Percentiles rank a stretch among this genome's conserved stretches.
Conservation (phyloP, 2,797 vertebrate genomes). For the Synaphobranchus kaupii region DNA sequence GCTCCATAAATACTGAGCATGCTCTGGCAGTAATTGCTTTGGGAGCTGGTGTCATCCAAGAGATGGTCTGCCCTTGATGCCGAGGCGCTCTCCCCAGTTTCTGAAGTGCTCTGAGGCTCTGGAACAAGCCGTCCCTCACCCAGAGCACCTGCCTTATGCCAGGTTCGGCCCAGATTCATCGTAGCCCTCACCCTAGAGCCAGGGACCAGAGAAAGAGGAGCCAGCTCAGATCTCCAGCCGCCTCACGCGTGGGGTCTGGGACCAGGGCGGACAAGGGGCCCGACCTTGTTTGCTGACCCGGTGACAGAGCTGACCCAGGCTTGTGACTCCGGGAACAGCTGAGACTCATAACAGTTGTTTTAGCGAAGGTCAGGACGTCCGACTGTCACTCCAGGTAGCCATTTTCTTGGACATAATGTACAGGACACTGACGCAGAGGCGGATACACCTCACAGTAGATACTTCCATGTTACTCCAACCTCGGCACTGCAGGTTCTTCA, state of each 20-base stretch:
- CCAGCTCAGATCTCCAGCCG: not conserved
- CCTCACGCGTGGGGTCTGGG: not conserved
- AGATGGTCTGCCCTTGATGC: conserved; percentile 30
- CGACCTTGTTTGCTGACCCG: conserved; percentile 52
- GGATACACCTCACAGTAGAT: not conserved
- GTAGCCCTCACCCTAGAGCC: conserved; percentile 40
- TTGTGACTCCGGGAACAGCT: conserved; percentile 19
- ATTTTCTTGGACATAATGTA: not conserved
- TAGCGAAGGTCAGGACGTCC: conserved; percentile 17
- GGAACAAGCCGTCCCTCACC: conserved; percentile 17
- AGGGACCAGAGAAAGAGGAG: conserved; percentile 36
- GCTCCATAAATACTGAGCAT: conserved; percentile 69
- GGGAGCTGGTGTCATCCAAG: conserved; percentile 50
- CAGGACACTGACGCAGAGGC: not conserved
- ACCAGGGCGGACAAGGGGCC: conserved; percentile 4
- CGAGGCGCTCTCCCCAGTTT: conserved; percentile 40
- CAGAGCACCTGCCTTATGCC: conserved; percentile 28
- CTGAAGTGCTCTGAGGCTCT: conserved; percentile 1
- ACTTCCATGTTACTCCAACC: not conserved
- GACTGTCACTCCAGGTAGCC: not conserved
- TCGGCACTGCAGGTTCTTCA: not conserved
- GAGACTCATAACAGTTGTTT: not conserved
- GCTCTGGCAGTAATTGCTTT: conserved; percentile 64
- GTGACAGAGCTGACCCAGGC: conserved; percentile 27
- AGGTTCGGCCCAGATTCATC: conserved; percentile 27